Evolutionary conservation across 2,888 invertebrate species (phyloP), one percentile per base, ranked within the genome.

Genomic region (Polymixis flavicincta): DNA sequence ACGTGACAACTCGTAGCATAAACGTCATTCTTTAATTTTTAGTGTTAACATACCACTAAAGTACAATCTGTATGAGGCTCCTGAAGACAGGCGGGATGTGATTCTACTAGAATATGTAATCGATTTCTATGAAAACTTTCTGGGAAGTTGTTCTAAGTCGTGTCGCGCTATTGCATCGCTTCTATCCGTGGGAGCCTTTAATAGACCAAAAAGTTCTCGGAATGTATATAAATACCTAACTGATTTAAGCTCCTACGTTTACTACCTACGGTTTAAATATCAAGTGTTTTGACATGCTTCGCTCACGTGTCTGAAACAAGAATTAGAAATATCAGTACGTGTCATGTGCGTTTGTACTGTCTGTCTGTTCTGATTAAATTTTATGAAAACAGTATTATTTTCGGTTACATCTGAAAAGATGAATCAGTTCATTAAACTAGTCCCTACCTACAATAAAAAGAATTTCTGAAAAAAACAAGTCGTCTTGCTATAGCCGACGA

Each of bases 351-450:
- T 63, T 57, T 14, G 52, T 45, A 28, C 32, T 50, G 19, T 52
- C 22, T n/a, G 50, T 59, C 48, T 73, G 0, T 37, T 63, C 25
- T 17, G 64, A 61, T 52, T n/a, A 32, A 52, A 52, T 66, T 63
- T 14, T 55, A 52, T 4, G 32, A 60, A 69, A 61, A 25, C 32
- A 61, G 48, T n/a, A 25, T 63, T 48, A 32, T 48, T 48, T 25
- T 19, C 48, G 17, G 13, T 17, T n/a, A 45, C 32, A 17, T 71
- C n/a, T 37, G 13, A 13, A 42, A 74, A 25, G 1, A 74, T 74
- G 13, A 32, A 13, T 54, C 32, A 45, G 11, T 45, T 54, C 54
- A 17, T 54, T 60, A 19, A n/a, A 45, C 1, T 28, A 19, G 6
- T 50, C 57, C 9, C 17, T 57, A 42, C 7, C 0, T 22, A 37